These are phyloP conservation scores for Neoascia interrupta DNA, from an alignment of 2,888 invertebrate species.

Conservation along the genomic window DNA sequence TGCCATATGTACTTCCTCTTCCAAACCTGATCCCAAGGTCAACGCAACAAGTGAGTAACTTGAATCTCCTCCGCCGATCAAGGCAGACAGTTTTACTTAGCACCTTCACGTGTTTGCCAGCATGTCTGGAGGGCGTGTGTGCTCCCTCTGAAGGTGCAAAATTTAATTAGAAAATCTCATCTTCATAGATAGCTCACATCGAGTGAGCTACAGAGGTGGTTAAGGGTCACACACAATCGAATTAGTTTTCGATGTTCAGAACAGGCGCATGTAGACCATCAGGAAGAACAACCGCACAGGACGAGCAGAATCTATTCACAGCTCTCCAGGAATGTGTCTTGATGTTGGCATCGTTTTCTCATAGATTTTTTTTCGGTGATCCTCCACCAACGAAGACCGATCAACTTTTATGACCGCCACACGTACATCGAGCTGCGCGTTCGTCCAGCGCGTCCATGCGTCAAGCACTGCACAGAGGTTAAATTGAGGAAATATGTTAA, in stretches of 20 bases:
- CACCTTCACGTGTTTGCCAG: slow-evolving; percentile 6
- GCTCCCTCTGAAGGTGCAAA: slow-evolving; percentile 50
- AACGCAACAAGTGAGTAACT: slow-evolving; percentile 39
- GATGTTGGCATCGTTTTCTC: too few relatives aligned
- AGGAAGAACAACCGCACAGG: slow-evolving; percentile 18
- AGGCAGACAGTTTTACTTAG: slow-evolving; percentile 36
- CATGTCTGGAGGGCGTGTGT: background rate
- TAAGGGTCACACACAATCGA: slow-evolving; percentile 64
- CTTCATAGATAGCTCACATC: slow-evolving; percentile 26
- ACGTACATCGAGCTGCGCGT: slow-evolving; percentile 11
- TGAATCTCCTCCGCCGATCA: background rate
- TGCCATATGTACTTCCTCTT: slow-evolving; percentile 41
- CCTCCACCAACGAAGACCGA: slow-evolving; percentile 7
- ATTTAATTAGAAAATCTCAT: slow-evolving; percentile 67
- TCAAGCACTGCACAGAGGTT: slow-evolving; percentile 54
- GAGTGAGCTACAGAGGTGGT: slow-evolving; percentile 4
- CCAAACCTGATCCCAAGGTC: slow-evolving; percentile 58
- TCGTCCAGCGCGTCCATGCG: background rate
- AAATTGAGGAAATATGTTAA: slow-evolving; percentile 66
- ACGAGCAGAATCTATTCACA: slow-evolving; percentile 33
- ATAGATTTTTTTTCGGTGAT: too few relatives aligned
- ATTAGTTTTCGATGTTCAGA: slow-evolving; percentile 66
- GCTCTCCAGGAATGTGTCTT: slow-evolving; percentile 41
- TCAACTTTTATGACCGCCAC: slow-evolving; percentile 63
- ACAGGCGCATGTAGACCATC: slow-evolving; percentile 40